Evolutionary conservation across 2,888 invertebrate genomes (phyloP).

Genomic region (Coleophora flavipennella): DNA sequence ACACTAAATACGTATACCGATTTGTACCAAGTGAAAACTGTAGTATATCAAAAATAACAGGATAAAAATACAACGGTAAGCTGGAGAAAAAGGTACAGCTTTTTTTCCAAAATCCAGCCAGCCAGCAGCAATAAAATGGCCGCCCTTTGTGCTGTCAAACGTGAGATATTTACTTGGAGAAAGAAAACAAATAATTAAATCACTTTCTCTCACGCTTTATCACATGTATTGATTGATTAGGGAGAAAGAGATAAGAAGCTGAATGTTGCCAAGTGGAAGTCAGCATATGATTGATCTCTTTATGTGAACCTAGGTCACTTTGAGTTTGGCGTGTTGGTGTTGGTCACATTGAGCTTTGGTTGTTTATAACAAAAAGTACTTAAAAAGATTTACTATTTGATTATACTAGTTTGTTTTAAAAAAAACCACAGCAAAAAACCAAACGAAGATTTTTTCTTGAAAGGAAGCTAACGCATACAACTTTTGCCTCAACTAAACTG

Average conservation of each 20-base stretch:
- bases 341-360: no score
- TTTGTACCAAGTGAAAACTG: slow-evolving; percentile 54
- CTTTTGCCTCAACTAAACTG: background rate
- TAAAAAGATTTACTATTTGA: no score
- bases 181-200: slow-evolving; percentile 66
- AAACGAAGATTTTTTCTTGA: no score
- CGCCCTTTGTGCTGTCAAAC: slow-evolving; percentile 70
- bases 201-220: slow-evolving; percentile 49
- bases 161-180: slow-evolving; percentile 49
- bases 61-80: slow-evolving; percentile 42
- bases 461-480: no score
- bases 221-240: slow-evolving; percentile 9
- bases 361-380: no score
- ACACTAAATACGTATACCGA: slow-evolving; percentile 62
- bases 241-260: slow-evolving; percentile 37
- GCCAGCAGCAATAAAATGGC: slow-evolving; percentile 62
- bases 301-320: no score
- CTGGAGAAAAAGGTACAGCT: slow-evolving; percentile 40
- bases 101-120: slow-evolving; percentile 41
- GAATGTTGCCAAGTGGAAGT: slow-evolving; percentile 29
- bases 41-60: slow-evolving; percentile 36
- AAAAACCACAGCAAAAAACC: no score
- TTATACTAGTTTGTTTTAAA: no score
- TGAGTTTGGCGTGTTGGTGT: no score
- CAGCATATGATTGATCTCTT: slow-evolving; percentile 3